A percentile compares a stretch with the other conserved stretches of the same genome.
Evolutionary conservation across 2,113 vertebrate species (phyloP).

Genomic region (Dasyurus viverrinus): DNA sequence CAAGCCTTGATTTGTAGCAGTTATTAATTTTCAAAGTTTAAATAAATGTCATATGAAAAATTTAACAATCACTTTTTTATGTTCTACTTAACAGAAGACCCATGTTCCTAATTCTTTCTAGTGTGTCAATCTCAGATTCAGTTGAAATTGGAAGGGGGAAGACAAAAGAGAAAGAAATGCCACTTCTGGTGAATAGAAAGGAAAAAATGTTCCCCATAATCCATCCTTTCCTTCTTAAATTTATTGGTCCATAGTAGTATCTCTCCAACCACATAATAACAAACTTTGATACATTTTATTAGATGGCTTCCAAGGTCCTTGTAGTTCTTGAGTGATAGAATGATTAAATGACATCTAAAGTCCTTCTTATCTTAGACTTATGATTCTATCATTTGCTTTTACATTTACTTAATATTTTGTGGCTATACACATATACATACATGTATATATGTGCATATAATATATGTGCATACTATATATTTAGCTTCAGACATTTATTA

Average conservation of each 20-base stretch:
- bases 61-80: not conserved
- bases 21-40: not conserved
- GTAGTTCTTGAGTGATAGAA: not conserved
- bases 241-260: not conserved
- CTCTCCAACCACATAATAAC: not conserved
- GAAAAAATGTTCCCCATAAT: not conserved
- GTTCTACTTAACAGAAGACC: not conserved
- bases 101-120: not conserved
- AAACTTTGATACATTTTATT: not conserved
- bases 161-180: not conserved
- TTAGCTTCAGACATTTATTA: not conserved
- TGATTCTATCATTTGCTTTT: not conserved
- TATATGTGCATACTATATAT: not conserved
- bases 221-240: not conserved
- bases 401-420: not conserved
- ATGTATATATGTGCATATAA: too few species aligned
- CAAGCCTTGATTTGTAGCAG: not conserved
- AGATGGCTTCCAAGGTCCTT: not conserved
- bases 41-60: not conserved
- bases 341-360: not conserved
- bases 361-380: not conserved
- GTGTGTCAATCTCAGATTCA: not conserved
- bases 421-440: not conserved
- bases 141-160: not conserved
- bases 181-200: not conserved